Percentiles rank a stretch among this genome's conserved stretches.
Conservation (phyloP, 1,140 invertebrate species). For the Stegodyphus mimosarum region DNA sequence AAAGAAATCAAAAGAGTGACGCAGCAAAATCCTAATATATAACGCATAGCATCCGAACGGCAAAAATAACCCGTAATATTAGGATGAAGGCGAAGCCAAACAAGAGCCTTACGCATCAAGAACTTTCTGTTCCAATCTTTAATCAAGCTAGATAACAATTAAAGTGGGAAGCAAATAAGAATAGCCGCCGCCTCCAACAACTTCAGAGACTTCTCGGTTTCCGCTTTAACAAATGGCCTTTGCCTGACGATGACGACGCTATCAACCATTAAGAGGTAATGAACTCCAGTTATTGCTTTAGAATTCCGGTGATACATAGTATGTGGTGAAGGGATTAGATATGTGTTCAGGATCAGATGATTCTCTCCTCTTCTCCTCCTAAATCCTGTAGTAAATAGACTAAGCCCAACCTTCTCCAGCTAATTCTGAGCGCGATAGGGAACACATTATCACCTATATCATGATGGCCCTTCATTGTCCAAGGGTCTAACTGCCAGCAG, state of each 20-base stretch:
- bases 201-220: no score
- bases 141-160: no score
- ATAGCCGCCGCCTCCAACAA: no score
- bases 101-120: no score
- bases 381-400: constrained; percentile 41
- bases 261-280: constrained; percentile 1
- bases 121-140: no score
- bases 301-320: constrained; percentile 17
- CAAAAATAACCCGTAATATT: no score
- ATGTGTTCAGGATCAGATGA: constrained; percentile 4
- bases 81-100: no score
- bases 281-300: neutral
- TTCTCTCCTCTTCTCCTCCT: constrained; percentile 10
- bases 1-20: no score
- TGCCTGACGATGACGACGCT: neutral
- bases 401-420: constrained; percentile 22
- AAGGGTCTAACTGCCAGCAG: neutral
- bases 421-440: constrained; percentile 22
- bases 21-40: no score
- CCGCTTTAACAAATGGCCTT: neutral
- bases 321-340: constrained; percentile 31
- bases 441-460: constrained; percentile 30
- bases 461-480: constrained; percentile 18
- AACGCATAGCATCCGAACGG: no score
- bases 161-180: no score